A percentile compares a stretch with the other conserved stretches of the same genome.
These are phyloP conservation scores for Xiphorhynchus elegans DNA, from an alignment of 2,113 vertebrate genomes.

Conservation along the genomic window DNA sequence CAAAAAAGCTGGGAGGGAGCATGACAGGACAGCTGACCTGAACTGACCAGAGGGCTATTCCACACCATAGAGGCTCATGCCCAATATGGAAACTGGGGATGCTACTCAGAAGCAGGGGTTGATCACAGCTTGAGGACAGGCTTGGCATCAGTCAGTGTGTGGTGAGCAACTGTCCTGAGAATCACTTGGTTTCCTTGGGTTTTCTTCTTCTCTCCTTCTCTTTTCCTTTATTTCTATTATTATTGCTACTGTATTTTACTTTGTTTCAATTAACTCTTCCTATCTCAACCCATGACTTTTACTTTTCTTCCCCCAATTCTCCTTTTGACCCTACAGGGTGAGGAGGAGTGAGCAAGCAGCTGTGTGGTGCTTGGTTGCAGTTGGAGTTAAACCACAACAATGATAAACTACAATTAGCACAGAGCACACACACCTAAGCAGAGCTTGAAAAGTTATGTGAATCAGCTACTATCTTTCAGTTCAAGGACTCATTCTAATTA, in stretches of 20 bases:
- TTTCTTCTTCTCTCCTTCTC: neutral
- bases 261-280: neutral
- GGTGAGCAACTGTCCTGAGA: neutral
- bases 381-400: neutral
- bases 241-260: neutral
- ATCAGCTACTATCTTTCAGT: neutral
- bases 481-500: neutral
- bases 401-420: neutral
- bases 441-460: neutral
- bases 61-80: neutral
- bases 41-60: neutral
- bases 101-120: neutral
- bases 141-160: neutral
- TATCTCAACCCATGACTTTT: neutral
- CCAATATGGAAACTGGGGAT: too few species aligned
- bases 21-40: neutral
- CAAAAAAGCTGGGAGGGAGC: neutral
- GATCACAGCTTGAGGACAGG: neutral
- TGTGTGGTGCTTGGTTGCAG: neutral
- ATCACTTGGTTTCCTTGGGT: neutral
- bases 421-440: neutral
- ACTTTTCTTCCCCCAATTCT: neutral
- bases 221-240: neutral
- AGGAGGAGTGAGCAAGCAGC: neutral
- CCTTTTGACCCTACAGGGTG: neutral